Base-by-base conservation (phyloP, 2,797 vertebrate genomes). In the Cyprinella venusta region DNA sequence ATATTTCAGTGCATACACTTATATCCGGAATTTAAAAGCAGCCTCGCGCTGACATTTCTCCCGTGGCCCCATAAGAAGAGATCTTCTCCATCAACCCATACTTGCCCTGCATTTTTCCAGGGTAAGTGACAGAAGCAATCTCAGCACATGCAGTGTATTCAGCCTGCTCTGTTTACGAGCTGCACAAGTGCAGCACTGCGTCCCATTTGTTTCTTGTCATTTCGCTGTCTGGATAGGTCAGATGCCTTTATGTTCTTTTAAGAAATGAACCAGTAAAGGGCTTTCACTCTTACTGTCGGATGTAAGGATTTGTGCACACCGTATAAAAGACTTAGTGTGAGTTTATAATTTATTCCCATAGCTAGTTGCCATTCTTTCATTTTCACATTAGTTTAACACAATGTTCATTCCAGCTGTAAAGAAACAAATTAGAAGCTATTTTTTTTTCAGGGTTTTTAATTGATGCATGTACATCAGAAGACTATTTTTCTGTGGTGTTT, bases 61-160 rank as follows among this genome's bases (percentile, higher is more conserved):
- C 40, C 38, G 36, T 52, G 74, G 52, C 54, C 30, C 33, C 70
- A 24, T 70, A 71, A 70, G 40, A 83, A 71, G 54, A 61, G 65
- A 59, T 83, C 38, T 77, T 38, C 21, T 83, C 81, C 75, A 83
- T 78, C 75, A 83, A 70, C 54, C 26, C 78, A 76, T 70, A 52
- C 75, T 76, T 84, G 92, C 90, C 93, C 92, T 92, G 89, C 91
- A 91, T 92, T 92, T 91, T 91, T 94, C 93, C 91, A 91, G 92
- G 93, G 90, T 91, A 91, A 91, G 91, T 93, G 92, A 91, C 92
- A 92, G 93, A 94, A 94, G 89, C 93, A 93, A 93, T 94, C 91
- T 93, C 89, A 91, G 91, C 92, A 90, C 89, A 91, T 91, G 76
- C 61, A 89, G 88, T 90, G 88, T 86, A 90, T 88, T 87, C 90